These are phyloP conservation scores for Hystrix brachyura DNA, from an alignment of 2,113 vertebrate genomes.

Conservation along the genomic window DNA sequence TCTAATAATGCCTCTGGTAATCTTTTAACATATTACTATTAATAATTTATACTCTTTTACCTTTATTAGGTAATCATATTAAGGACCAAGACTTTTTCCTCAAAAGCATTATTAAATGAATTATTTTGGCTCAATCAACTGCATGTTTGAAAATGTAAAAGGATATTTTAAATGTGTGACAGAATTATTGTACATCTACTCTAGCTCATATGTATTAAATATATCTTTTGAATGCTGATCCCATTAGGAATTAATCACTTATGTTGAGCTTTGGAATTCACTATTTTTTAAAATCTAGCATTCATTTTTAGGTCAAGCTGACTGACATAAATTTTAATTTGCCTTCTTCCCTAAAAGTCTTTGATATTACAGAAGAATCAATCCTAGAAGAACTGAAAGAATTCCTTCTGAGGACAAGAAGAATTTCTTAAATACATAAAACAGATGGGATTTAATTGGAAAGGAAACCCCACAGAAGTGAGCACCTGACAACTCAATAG, in stretches of 20 bases:
- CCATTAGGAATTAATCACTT: background rate
- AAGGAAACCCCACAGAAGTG: slow-evolving; percentile 61
- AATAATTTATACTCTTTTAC: background rate
- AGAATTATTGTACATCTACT: slow-evolving; percentile 33
- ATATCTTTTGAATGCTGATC: background rate
- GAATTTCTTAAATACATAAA: slow-evolving; percentile 57
- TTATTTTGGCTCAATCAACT: slow-evolving; percentile 10
- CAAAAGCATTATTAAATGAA: background rate
- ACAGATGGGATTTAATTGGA: slow-evolving; percentile 79
- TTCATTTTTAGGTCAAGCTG: slow-evolving; percentile 37
- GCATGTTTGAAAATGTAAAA: slow-evolving; percentile 19
- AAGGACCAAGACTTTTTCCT: background rate
- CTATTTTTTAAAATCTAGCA: background rate
- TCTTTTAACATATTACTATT: slow-evolving; percentile 1
- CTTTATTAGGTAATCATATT: background rate
- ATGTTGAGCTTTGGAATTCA: background rate
- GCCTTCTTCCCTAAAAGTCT: background rate
- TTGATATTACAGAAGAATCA: slow-evolving; percentile 20
- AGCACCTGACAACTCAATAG: slow-evolving; percentile 69
- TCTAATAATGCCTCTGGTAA: background rate
- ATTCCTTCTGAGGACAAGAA: background rate
- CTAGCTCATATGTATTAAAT: background rate
- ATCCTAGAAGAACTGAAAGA: slow-evolving; percentile 21
- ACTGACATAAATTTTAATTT: slow-evolving; percentile 13
- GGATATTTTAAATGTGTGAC: background rate